phyloP scores from a whole-genome alignment of 2,113 vertebrate genomes.

The Rutilus rutilus region DNA sequence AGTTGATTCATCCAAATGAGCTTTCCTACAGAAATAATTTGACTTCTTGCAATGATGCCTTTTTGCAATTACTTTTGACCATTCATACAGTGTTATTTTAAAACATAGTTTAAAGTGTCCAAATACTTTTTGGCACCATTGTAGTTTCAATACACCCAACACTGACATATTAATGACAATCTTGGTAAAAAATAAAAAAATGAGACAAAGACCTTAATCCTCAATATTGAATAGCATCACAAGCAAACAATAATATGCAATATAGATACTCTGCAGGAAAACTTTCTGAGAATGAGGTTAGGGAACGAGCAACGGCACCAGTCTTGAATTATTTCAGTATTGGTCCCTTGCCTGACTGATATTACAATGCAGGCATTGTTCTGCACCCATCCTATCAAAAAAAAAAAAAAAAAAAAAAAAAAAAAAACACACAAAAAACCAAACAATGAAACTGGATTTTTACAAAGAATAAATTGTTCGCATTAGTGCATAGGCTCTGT shows the following conservation, averaged over 20 bases:
- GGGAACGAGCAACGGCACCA: constrained; percentile 36
- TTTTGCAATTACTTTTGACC: background rate
- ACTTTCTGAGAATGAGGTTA: constrained; percentile 5
- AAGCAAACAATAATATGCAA: background rate
- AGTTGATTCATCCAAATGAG: background rate
- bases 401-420: no score
- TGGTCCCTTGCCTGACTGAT: constrained; percentile 38
- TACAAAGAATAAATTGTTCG: constrained; percentile 58
- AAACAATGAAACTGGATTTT: constrained; percentile 47
- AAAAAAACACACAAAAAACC: no score
- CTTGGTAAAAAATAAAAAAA: background rate
- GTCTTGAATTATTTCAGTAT: constrained; percentile 36
- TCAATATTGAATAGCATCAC: background rate
- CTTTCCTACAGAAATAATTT: background rate
- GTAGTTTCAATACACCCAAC: background rate
- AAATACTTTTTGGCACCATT: background rate
- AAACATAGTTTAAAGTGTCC: background rate
- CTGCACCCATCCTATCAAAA: constrained; percentile 49
- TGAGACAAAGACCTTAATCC: background rate
- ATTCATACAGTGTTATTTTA: background rate
- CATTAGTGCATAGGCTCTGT: constrained; percentile 38
- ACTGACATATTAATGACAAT: background rate
- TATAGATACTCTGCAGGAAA: background rate
- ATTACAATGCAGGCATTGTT: constrained; percentile 60
- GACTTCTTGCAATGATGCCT: background rate